phyloP scores from a whole-genome alignment of 2,113 vertebrate species.

The Osmerus mordax region DNA sequence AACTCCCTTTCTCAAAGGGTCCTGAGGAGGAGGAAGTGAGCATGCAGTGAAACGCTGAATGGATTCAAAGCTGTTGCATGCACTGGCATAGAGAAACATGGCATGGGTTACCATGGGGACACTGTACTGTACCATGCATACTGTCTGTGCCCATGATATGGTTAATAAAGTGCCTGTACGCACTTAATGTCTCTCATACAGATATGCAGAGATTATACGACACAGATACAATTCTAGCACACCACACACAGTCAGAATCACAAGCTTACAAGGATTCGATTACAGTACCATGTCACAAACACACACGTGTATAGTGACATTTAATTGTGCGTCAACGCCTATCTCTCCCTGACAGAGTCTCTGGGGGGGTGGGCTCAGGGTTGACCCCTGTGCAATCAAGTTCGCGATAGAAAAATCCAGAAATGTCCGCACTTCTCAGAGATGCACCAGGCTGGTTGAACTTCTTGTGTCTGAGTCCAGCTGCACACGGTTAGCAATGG shows the following conservation, averaged over 20 bases:
- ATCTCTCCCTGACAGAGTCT: slow-evolving; percentile 20
- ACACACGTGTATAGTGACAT: slow-evolving; percentile 45
- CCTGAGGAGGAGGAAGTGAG: slow-evolving; percentile 34
- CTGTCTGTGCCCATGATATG: no score
- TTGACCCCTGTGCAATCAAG: slow-evolving; percentile 8
- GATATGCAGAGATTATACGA: no score
- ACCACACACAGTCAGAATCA: slow-evolving; percentile 44
- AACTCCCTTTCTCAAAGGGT: slow-evolving; percentile 1
- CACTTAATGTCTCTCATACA: no score
- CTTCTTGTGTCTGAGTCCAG: slow-evolving; percentile 51
- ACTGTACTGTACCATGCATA: slow-evolving; percentile 26
- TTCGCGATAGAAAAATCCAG: slow-evolving; percentile 1
- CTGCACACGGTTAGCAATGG: slow-evolving; percentile 14
- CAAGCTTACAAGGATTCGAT: neutral
- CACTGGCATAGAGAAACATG: slow-evolving; percentile 16
- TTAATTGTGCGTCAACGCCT: slow-evolving; percentile 56
- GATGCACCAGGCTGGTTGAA: slow-evolving; percentile 20
- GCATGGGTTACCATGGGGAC: slow-evolving; percentile 26
- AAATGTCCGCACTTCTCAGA: slow-evolving; percentile 1
- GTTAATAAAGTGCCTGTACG: no score
- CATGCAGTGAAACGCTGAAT: neutral
- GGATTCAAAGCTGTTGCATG: slow-evolving; percentile 14
- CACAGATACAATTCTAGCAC: slow-evolving; percentile 25
- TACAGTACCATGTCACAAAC: neutral
- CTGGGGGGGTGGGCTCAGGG: neutral